Conservation (phyloP, 2,113 vertebrate species). For the Melierax canorus region DNA sequence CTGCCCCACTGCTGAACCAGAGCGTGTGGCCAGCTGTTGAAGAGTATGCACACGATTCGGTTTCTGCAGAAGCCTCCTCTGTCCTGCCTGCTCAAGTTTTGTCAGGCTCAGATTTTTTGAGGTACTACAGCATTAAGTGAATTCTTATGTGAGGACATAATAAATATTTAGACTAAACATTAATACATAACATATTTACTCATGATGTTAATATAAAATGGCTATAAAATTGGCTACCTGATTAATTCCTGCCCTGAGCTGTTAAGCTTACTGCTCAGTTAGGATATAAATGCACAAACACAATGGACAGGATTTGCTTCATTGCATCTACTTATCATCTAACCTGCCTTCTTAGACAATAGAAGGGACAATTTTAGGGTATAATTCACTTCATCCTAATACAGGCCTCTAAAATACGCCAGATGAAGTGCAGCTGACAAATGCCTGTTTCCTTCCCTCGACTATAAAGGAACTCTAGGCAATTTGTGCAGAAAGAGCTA, state of each 20-base stretch:
- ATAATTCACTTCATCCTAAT: not conserved
- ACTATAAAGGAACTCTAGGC: not conserved
- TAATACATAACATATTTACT: not conserved
- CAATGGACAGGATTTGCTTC: not conserved
- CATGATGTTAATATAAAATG: not conserved
- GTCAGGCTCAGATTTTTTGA: not conserved
- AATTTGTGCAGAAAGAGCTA: not conserved
- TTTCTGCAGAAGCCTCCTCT: not conserved
- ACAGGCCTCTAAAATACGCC: not conserved
- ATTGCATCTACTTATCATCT: not conserved
- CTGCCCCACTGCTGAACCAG: not conserved
- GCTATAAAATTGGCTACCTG: not conserved
- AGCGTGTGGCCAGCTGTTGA: not conserved
- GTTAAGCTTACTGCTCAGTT: not conserved
- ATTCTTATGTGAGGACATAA: not conserved
- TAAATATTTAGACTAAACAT: not conserved
- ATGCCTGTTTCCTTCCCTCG: not conserved
- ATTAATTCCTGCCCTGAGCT: not conserved
- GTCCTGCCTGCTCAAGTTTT: not conserved
- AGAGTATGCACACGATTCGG: fast-evolving
- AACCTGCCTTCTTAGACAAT: not conserved
- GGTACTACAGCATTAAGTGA: not conserved
- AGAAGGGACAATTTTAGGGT: not conserved
- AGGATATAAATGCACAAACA: not conserved
- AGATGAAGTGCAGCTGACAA: not conserved